Base-by-base conservation (phyloP, 1,140 invertebrate species). In the Leguminivora glycinivorella region DNA sequence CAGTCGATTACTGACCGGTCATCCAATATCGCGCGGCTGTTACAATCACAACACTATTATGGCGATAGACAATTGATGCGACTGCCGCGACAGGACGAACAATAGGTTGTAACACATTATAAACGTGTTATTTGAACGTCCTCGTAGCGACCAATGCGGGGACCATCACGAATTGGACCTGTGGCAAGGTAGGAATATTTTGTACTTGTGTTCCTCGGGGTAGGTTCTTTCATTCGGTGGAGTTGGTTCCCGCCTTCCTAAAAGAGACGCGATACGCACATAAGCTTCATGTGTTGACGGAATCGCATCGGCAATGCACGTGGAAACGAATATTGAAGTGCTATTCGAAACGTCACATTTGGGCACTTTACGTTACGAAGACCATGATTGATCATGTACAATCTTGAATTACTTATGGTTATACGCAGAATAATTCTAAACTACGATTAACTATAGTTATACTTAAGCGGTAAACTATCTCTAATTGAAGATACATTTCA, bases 91-190 rank as follows among this genome's bases (percentile, higher is more conserved):
- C 58, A 22, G 58, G 7, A 7, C 58, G 58, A 63, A 63, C 58
- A 63, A 63, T 63, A 29, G 58, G 58, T 29, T 63, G 58, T 63
- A 63, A 63, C 25, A 63, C 31, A 63, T 52, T 52, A 52, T 63
- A 63, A 63, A 63, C 58, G 58, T 31, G 58, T 34, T 63, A 29
- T 63, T 34, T 63, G 58, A 63, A 63, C 22, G 58, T 31, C 26
- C 58, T 63, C 58, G 25, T 29, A 31, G 26, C 26, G 58, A 14
- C 26, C 58, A 29, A 26, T 26, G 56, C 22, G 24, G 47, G 56
- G 25, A 14, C 56, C 56, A 29, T 63, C 58, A 63, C 26, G 58
- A 63, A 29, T 29, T 17, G 26, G 1, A n/a, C 58, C 26, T 14
- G 26, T 63, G 58, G 25, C 58, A 17, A 31, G 58, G 25, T 34